Percentiles rank a stretch among this genome's conserved stretches.
Conservation (phyloP, 2,797 vertebrate species). For the Morelia viridis region DNA sequence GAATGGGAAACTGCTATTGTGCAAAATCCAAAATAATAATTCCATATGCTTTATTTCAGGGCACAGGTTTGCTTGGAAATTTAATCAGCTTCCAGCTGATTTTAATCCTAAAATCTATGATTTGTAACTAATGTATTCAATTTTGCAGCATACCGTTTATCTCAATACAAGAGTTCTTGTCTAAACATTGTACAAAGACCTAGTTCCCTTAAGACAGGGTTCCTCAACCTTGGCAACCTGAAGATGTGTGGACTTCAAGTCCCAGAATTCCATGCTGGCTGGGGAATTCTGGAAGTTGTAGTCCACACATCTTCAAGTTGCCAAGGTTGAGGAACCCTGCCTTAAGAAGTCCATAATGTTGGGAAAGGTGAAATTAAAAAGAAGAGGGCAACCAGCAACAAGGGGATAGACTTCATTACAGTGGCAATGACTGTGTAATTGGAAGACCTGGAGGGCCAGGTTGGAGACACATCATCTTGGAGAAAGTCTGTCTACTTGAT, state of each 20-base stretch:
- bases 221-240: no score
- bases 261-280: no score
- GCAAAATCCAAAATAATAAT: neutral
- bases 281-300: no score
- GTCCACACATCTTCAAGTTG: no score
- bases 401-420: neutral
- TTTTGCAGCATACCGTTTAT: neutral
- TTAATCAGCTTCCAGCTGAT: neutral
- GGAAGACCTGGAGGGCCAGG: neutral
- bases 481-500: neutral
- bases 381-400: neutral
- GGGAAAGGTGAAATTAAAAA: neutral
- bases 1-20: neutral
- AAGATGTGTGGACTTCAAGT: no score
- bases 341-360: neutral
- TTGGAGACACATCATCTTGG: neutral
- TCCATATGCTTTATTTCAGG: neutral
- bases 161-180: neutral
- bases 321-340: no score
- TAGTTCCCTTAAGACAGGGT: neutral
- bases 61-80: neutral
- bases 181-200: neutral
- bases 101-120: neutral
- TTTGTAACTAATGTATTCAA: neutral
- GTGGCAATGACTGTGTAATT: neutral